phyloP scores from a whole-genome alignment of 2,113 vertebrate species.

The Dinomys branickii region DNA sequence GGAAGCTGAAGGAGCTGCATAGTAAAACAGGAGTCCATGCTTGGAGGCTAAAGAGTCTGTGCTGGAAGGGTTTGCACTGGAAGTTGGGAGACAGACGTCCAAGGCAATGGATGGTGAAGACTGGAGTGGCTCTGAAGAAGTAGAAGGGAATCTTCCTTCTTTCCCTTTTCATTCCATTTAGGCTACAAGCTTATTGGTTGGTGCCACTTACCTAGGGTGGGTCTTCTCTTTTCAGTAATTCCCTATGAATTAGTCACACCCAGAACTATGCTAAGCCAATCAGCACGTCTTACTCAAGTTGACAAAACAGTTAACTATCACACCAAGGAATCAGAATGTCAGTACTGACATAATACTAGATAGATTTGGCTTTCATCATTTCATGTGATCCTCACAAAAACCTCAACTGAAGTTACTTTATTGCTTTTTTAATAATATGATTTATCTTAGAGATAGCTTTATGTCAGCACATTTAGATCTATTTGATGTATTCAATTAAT shows the following conservation, averaged over 20 bases:
- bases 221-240: background rate
- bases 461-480: background rate
- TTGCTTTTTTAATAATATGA: background rate
- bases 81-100: background rate
- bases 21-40: background rate
- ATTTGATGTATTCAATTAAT: background rate
- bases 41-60: background rate
- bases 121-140: background rate
- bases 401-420: background rate
- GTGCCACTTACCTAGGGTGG: background rate
- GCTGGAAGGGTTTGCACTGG: background rate
- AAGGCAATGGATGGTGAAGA: background rate
- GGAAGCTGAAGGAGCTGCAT: background rate
- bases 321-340: background rate
- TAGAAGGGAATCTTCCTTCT: background rate
- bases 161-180: background rate
- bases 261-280: background rate
- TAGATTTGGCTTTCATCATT: background rate
- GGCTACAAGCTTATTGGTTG: background rate
- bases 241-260: background rate
- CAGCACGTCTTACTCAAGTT: background rate
- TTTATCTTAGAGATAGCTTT: background rate
- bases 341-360: background rate
- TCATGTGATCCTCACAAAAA: background rate
- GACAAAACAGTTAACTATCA: background rate